These are phyloP conservation scores for Lithophane ornitopus DNA, from an alignment of 2,888 invertebrate species.

Conservation along the genomic window DNA sequence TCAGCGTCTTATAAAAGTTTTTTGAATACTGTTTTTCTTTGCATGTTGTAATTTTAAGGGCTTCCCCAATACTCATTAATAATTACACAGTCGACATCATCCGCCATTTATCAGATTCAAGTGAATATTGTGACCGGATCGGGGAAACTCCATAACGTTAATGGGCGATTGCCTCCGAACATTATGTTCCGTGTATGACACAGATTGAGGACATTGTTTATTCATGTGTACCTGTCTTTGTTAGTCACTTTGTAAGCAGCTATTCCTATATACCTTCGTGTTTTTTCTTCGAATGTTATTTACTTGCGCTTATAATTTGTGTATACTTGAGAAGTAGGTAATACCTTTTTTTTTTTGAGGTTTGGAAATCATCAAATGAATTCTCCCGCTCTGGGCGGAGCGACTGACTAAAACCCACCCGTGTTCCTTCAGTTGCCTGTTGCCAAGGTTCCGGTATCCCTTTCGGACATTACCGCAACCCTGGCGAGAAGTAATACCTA, in stretches of 20 bases:
- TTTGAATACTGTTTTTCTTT: background rate
- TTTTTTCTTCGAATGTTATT: background rate
- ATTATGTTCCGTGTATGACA: slow-evolving; percentile 19
- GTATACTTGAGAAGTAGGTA: too few relatives aligned
- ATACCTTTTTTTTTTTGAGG: too few relatives aligned
- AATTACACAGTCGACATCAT: slow-evolving; percentile 5
- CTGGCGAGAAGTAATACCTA: too few relatives aligned
- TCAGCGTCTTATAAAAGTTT: background rate
- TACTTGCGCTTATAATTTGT: too few relatives aligned
- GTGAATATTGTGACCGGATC: slow-evolving; percentile 17
- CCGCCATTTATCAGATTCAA: slow-evolving; percentile 3
- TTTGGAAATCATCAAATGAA: too few relatives aligned
- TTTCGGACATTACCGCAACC: too few relatives aligned
- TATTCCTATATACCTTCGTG: background rate
- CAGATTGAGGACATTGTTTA: slow-evolving; percentile 26
- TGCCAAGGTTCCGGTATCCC: too few relatives aligned
- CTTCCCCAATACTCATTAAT: background rate
- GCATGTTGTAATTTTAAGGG: background rate
- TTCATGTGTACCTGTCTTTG: background rate
- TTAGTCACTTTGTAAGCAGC: background rate
- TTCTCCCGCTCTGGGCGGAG: too few relatives aligned
- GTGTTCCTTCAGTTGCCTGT: too few relatives aligned
- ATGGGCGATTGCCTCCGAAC: slow-evolving; percentile 22
- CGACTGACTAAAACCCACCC: too few relatives aligned
- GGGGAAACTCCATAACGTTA: slow-evolving; percentile 2